Percentiles rank a stretch among this genome's conserved stretches.
Evolutionary conservation across 2,113 vertebrate genomes (phyloP).

Genomic region (Oncorhynchus clarkii): DNA sequence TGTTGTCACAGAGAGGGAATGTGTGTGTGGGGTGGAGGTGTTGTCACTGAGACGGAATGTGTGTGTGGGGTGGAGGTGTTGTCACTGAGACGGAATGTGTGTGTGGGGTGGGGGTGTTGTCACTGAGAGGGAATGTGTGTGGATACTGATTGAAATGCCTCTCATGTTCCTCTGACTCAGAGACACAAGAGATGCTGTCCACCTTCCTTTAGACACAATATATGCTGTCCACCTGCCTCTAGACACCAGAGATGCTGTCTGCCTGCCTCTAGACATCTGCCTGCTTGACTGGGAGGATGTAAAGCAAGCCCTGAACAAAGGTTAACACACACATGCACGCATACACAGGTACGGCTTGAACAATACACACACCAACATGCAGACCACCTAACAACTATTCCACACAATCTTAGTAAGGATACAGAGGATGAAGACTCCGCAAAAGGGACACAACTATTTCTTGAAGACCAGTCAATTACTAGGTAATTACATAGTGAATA

Average conservation of each 20-base stretch:
- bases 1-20: no score
- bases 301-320: constrained; percentile 35
- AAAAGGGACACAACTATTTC: constrained; percentile 36
- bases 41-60: no score
- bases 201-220: no score
- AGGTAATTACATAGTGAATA: constrained; percentile 64
- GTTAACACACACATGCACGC: neutral
- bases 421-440: constrained; percentile 38
- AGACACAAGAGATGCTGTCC: constrained; percentile 26
- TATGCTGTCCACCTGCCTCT: constrained; percentile 21
- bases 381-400: constrained; percentile 26
- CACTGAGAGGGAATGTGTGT: neutral
- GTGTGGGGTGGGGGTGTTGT: no score
- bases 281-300: neutral
- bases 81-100: no score
- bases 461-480: constrained; percentile 45
- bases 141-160: constrained; percentile 47
- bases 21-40: no score
- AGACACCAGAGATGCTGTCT: constrained; percentile 30
- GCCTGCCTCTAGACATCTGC: constrained; percentile 37
- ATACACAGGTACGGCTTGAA: constrained; percentile 8
- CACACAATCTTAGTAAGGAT: neutral
- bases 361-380: neutral
- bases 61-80: no score
- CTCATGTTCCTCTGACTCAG: constrained; percentile 25